These are phyloP conservation scores for Actenoides hombroni DNA, from an alignment of 2,113 vertebrate species.

Conservation along the genomic window DNA sequence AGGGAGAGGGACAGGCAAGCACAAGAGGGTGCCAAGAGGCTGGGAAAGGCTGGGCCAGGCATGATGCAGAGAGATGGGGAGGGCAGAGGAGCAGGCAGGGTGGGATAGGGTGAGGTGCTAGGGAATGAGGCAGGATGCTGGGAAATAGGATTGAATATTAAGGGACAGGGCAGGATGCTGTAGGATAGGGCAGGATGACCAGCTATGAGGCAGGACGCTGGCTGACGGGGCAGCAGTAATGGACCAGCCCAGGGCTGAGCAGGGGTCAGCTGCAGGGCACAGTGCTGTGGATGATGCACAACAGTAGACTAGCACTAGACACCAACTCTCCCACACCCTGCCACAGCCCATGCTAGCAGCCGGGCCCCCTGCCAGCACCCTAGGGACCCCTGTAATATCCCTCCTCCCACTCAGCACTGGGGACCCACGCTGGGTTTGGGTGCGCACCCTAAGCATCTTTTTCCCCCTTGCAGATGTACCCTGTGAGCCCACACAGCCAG, in stretches of 20 bases:
- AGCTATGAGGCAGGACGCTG: neutral
- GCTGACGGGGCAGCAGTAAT: neutral
- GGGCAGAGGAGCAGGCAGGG: neutral
- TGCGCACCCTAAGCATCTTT: rapidly evolving
- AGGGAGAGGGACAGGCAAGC: neutral
- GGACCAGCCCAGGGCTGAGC: neutral
- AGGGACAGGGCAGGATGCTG: neutral
- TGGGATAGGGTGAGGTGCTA: neutral
- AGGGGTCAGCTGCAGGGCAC: neutral
- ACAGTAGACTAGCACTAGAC: no score
- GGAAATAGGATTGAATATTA: neutral
- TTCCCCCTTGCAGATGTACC: neutral
- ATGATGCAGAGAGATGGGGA: neutral
- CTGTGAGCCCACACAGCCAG: constrained; percentile 30
- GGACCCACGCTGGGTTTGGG: neutral
- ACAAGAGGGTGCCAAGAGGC: neutral
- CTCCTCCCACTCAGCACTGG: rapidly evolving
- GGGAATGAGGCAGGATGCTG: neutral
- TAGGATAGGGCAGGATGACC: no score
- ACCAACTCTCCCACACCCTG: neutral
- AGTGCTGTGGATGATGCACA: neutral
- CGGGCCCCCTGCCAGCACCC: neutral
- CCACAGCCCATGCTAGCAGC: rapidly evolving
- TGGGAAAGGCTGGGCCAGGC: neutral
- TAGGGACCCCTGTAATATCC: neutral